Percentiles rank a stretch among this genome's conserved stretches.
Evolutionary conservation across 2,113 vertebrate genomes (phyloP).

Genomic region (Pongo abelii): DNA sequence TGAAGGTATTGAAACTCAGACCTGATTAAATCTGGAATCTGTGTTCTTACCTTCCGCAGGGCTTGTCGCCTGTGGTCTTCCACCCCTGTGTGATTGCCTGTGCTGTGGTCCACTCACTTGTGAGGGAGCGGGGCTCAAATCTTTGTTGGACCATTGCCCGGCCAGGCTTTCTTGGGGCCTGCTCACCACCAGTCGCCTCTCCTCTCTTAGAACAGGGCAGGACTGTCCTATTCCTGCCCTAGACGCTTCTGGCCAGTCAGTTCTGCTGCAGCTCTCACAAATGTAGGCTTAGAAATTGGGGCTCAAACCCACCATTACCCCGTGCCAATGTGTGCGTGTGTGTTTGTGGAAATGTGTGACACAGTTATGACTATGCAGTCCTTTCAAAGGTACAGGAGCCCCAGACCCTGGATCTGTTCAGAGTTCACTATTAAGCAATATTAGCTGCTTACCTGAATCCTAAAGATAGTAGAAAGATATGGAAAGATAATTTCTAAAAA

Average conservation of each 20-base stretch:
- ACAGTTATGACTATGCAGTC: background rate
- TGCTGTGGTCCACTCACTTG: too few relatives aligned
- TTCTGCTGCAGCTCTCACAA: background rate
- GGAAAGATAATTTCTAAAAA: background rate
- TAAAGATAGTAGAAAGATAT: background rate
- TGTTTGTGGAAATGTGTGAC: background rate
- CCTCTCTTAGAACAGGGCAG: background rate
- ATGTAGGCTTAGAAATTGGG: background rate
- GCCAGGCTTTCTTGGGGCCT: background rate
- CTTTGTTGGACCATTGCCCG: fast-evolving
- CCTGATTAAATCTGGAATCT: background rate
- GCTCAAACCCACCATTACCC: too few relatives aligned
- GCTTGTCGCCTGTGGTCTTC: too few relatives aligned
- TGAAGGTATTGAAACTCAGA: background rate
- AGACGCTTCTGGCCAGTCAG: background rate
- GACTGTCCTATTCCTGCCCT: background rate
- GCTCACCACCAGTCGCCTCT: background rate
- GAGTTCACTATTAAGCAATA: background rate
- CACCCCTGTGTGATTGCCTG: fast-evolving
- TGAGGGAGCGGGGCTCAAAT: too few relatives aligned
- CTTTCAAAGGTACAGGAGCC: background rate
- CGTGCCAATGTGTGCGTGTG: background rate
- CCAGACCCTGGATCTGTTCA: background rate
- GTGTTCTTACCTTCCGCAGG: background rate
- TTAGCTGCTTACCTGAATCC: background rate